Evolutionary conservation across 2,797 vertebrate genomes (phyloP).

Genomic region (Falco naumanni): DNA sequence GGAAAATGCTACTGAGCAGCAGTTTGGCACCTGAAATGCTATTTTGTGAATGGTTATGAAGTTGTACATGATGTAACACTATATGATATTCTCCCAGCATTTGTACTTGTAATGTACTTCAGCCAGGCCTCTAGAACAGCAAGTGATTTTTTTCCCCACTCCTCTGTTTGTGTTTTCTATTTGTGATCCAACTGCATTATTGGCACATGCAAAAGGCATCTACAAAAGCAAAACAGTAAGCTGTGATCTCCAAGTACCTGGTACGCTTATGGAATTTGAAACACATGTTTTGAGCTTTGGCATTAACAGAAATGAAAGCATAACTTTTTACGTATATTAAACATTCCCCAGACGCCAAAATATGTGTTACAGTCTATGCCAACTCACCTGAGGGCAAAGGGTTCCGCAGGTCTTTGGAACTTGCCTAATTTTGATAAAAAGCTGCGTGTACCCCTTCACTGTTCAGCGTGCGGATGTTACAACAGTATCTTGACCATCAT

Average conservation of each 20-base stretch:
- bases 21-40: background rate
- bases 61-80: background rate
- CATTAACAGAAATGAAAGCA: slow-evolving; percentile 27
- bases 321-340: background rate
- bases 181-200: background rate
- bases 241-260: slow-evolving; percentile 6
- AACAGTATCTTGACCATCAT: slow-evolving; percentile 6
- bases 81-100: background rate
- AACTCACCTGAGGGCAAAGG: slow-evolving; percentile 12
- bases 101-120: background rate
- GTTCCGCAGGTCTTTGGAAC: background rate
- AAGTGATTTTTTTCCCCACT: background rate
- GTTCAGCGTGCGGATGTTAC: background rate
- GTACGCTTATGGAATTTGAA: background rate
- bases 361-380: background rate
- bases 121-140: background rate
- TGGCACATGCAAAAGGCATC: background rate
- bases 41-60: background rate
- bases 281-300: slow-evolving; percentile 12
- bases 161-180: background rate
- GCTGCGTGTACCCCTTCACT: background rate
- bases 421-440: slow-evolving; percentile 28
- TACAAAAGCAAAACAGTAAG: slow-evolving; percentile 29
- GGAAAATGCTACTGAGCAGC: background rate
- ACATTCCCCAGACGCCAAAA: slow-evolving; percentile 13